Evolutionary conservation across 2,797 vertebrate genomes (phyloP).

Genomic region (Crocodylus rhombifer): DNA sequence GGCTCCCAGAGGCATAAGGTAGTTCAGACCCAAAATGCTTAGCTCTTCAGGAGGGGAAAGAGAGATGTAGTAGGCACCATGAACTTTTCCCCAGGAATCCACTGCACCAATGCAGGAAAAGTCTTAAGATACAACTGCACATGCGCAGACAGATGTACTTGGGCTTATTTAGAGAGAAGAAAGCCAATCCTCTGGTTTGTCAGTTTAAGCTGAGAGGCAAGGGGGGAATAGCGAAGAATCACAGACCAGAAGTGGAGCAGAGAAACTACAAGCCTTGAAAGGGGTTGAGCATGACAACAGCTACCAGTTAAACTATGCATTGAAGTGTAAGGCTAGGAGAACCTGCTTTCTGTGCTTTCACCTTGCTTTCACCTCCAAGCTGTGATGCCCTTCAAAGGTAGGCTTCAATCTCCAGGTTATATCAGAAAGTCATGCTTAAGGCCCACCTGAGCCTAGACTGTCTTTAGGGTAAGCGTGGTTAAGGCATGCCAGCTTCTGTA

Average conservation of each 20-base stretch:
- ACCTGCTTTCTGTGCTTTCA: background rate
- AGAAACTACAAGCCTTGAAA: background rate
- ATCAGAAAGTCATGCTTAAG: too few species aligned
- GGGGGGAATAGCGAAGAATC: background rate
- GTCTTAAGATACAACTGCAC: background rate
- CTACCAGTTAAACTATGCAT: background rate
- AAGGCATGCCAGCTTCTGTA: too few species aligned
- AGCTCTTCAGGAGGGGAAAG: too few species aligned
- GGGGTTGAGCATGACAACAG: background rate
- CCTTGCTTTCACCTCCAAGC: background rate
- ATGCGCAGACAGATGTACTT: background rate
- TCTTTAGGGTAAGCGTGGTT: too few species aligned
- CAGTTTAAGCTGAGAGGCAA: background rate
- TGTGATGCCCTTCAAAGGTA: background rate
- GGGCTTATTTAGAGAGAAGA: background rate
- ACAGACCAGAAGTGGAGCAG: background rate
- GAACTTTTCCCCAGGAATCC: background rate
- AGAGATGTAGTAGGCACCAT: too few species aligned
- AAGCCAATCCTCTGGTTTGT: background rate
- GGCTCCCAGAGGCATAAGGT: too few species aligned
- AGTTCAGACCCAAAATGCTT: too few species aligned
- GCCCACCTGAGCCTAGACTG: too few species aligned
- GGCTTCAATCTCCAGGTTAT: background rate
- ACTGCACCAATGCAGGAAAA: background rate
- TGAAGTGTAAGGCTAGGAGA: background rate